These are phyloP conservation scores for Dolichotis patagonum DNA, from an alignment of 2,113 vertebrate species.

Conservation along the genomic window DNA sequence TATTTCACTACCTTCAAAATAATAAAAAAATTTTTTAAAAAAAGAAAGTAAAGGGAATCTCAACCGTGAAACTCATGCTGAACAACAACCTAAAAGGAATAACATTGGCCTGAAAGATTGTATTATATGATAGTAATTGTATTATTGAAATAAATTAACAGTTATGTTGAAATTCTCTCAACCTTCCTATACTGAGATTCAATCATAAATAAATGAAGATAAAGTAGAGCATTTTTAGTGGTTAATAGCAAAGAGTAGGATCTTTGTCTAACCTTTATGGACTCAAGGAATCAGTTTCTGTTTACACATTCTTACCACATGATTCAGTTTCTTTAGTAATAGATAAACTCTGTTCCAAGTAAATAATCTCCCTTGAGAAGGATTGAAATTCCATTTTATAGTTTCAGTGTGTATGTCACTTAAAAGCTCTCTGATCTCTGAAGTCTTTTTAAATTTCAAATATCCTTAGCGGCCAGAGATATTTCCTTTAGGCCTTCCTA, in stretches of 20 bases:
- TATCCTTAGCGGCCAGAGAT: not conserved
- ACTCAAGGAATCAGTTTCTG: not conserved
- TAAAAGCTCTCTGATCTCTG: not conserved
- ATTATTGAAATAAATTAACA: not conserved
- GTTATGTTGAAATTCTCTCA: not conserved
- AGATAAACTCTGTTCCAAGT: not conserved
- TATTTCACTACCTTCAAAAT: no score
- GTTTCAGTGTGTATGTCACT: not conserved
- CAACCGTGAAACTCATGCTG: not conserved
- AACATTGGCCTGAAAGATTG: not conserved
- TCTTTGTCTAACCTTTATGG: not conserved
- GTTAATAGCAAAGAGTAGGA: not conserved
- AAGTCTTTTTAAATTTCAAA: not conserved
- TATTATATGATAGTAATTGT: not conserved
- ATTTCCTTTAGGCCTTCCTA: not conserved
- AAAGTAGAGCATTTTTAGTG: not conserved
- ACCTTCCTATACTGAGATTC: not conserved
- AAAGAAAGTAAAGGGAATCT: not conserved
- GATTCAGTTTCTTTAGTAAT: not conserved
- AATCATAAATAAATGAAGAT: constrained; percentile 28
- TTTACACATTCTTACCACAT: not conserved
- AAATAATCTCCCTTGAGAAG: constrained; percentile 26
- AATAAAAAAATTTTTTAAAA: no score
- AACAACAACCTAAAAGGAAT: not conserved
- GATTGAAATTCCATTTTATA: not conserved